These are phyloP conservation scores for Chrosomus eos DNA, from an alignment of 2,797 vertebrate species.

Conservation along the genomic window DNA sequence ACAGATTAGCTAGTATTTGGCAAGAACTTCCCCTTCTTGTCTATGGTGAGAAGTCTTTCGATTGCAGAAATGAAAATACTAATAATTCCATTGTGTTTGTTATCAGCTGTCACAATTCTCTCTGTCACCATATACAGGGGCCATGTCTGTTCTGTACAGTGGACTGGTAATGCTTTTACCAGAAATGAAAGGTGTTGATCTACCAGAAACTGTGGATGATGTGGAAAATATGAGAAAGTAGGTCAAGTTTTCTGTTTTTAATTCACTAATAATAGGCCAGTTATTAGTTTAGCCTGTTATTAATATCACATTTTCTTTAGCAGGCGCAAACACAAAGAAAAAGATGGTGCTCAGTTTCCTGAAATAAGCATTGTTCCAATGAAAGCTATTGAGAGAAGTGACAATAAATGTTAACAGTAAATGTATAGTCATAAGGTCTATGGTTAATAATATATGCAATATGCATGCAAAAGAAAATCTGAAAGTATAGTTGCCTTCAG, in stretches of 20 bases:
- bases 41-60: constrained; percentile 27
- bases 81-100: background rate
- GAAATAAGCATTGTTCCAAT: background rate
- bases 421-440: background rate
- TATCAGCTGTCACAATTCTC: background rate
- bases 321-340: background rate
- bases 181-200: constrained; percentile 61
- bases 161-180: constrained; percentile 59
- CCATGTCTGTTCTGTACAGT: constrained; percentile 57
- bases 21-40: constrained; percentile 47
- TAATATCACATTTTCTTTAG: background rate
- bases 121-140: constrained; percentile 33
- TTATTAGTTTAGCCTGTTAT: background rate
- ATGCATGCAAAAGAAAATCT: background rate
- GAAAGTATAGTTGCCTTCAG: background rate
- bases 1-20: constrained; percentile 74
- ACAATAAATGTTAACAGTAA: background rate
- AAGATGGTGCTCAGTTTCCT: background rate
- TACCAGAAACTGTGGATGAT: constrained; percentile 64
- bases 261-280: background rate
- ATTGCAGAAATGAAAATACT: background rate
- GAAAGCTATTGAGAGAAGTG: background rate
- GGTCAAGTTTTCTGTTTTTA: background rate
- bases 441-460: background rate
- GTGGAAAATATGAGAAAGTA: constrained; percentile 56